These are phyloP conservation scores for Amazona vittata DNA, from an alignment of 2,113 vertebrate genomes.

Conservation along the genomic window DNA sequence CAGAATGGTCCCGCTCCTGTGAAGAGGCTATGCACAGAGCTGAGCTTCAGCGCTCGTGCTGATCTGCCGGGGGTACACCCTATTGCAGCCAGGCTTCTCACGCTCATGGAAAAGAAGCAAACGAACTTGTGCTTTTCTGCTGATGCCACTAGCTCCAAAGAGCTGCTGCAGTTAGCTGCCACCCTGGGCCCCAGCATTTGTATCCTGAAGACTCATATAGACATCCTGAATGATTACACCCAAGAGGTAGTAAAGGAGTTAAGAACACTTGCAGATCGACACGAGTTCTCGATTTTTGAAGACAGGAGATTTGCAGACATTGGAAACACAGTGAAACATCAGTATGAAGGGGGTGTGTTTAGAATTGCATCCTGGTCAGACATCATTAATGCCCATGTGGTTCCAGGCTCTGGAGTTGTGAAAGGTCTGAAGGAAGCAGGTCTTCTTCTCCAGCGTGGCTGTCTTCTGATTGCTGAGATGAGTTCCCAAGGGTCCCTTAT, in stretches of 20 bases:
- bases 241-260: constrained; percentile 74
- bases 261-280: constrained; percentile 75
- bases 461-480: constrained; percentile 92
- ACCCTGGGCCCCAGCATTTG: constrained; percentile 88
- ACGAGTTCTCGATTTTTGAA: constrained; percentile 94
- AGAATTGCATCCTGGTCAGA: constrained; percentile 92
- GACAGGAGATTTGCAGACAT: constrained; percentile 98
- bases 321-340: constrained; percentile 92
- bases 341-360: constrained; percentile 92
- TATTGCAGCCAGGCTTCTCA: constrained; percentile 79
- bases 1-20: not conserved
- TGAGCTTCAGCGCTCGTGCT: constrained; percentile 85
- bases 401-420: constrained; percentile 89
- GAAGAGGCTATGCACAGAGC: constrained; percentile 68
- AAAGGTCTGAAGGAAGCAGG: constrained; percentile 84
- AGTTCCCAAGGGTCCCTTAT: constrained; percentile 90
- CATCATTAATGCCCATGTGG: constrained; percentile 86
- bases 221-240: constrained; percentile 88
- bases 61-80: constrained; percentile 80
- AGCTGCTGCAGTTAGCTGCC: constrained; percentile 86
- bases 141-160: constrained; percentile 82
- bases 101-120: constrained; percentile 88
- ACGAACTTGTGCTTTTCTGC: constrained; percentile 92
- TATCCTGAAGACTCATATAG: constrained; percentile 91
- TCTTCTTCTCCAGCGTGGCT: constrained; percentile 81